Evolutionary conservation across 2,888 invertebrate species (phyloP).

Genomic region (Pterostichus niger): DNA sequence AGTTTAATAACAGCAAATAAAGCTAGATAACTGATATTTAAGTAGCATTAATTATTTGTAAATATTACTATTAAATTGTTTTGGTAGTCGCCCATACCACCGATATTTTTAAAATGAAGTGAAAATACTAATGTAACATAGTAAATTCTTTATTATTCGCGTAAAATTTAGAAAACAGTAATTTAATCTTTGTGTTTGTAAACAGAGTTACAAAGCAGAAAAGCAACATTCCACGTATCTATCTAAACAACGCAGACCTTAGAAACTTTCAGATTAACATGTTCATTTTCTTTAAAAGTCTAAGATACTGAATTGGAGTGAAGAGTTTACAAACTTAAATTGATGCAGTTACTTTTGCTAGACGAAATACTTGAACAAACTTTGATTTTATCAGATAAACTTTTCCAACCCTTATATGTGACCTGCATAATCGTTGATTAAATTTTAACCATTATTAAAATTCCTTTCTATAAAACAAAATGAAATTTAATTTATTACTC

Average conservation of each 20-base stretch:
- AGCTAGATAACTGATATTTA: too few relatives aligned
- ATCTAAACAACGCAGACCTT: slow-evolving; percentile 31
- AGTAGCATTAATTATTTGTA: too few relatives aligned
- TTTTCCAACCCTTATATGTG: slow-evolving; percentile 10
- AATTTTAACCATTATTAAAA: slow-evolving; percentile 33
- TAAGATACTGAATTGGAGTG: slow-evolving; percentile 45
- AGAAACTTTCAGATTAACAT: slow-evolving; percentile 42
- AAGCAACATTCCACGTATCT: slow-evolving; percentile 22
- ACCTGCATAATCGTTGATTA: slow-evolving; percentile 46
- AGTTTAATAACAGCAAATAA: too few relatives aligned
- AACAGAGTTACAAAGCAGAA: slow-evolving; percentile 1
- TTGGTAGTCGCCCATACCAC: too few relatives aligned
- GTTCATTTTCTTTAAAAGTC: slow-evolving; percentile 46
- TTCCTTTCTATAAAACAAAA: slow-evolving; percentile 16
- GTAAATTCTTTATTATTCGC: slow-evolving; percentile 6
- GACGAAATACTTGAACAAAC: slow-evolving; percentile 34
- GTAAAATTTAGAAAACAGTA: slow-evolving; percentile 6
- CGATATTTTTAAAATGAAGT: too few relatives aligned
- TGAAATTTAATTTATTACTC: slow-evolving; percentile 5
- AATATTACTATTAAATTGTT: too few relatives aligned
- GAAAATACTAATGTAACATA: background rate
- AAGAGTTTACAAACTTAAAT: slow-evolving; percentile 42
- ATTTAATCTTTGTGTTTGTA: slow-evolving; percentile 15
- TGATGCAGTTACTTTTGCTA: slow-evolving; percentile 45
- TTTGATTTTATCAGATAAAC: slow-evolving; percentile 44